Percentiles rank a stretch among this genome's conserved stretches.
Evolutionary conservation across 1,140 invertebrate species (phyloP).

Genomic region (Macrobrachium nipponense): DNA sequence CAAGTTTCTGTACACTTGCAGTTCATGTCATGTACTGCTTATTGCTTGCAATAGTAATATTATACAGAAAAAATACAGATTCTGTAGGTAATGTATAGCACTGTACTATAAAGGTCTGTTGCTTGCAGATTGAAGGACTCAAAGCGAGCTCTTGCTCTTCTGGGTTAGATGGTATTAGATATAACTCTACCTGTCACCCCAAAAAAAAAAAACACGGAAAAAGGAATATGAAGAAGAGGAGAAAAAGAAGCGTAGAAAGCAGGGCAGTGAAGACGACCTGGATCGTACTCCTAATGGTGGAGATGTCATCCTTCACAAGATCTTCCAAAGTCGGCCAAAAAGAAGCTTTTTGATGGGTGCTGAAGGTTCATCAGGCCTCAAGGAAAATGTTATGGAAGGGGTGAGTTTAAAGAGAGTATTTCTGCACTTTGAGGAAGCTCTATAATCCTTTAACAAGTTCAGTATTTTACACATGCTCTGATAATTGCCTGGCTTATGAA

Average conservation of each 20-base stretch:
- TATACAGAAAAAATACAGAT: too few relatives aligned
- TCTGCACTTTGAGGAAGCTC: neutral
- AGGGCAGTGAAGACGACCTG: conserved; percentile 11
- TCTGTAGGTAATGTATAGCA: too few relatives aligned
- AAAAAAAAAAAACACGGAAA: conserved; percentile 8
- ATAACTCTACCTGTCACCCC: neutral
- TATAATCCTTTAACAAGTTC: neutral
- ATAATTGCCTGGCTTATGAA: neutral
- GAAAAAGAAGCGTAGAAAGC: conserved; percentile 19
- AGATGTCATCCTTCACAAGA: neutral
- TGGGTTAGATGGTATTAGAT: neutral
- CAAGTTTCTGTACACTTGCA: too few relatives aligned
- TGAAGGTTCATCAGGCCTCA: neutral
- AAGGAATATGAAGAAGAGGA: conserved; percentile 28
- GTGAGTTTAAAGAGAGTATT: neutral
- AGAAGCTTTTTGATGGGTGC: conserved; percentile 40
- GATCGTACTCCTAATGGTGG: neutral
- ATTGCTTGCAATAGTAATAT: too few relatives aligned
- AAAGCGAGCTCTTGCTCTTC: neutral
- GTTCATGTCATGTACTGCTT: too few relatives aligned
- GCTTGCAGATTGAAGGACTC: too few relatives aligned
- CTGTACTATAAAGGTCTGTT: too few relatives aligned
- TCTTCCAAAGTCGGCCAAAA: conserved; percentile 37
- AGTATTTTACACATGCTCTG: neutral
- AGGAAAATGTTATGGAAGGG: neutral